These are phyloP conservation scores for Hypercompe scribonia DNA, from an alignment of 2,888 invertebrate genomes.

Conservation along the genomic window DNA sequence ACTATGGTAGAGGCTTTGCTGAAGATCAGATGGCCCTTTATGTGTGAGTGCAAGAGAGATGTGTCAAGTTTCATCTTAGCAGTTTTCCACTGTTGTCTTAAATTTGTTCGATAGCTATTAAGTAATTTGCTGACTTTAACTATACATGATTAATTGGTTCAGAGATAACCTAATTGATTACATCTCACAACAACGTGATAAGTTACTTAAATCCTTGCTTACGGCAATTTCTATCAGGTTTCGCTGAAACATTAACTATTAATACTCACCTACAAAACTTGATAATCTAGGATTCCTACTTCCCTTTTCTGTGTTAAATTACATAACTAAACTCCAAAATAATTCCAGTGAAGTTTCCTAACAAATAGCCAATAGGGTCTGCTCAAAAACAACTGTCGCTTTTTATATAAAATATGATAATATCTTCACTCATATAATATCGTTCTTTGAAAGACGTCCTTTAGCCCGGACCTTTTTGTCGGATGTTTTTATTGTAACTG, in stretches of 20 bases:
- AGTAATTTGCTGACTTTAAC: no score
- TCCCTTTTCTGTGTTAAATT: neutral
- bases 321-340: neutral
- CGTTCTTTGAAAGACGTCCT: neutral
- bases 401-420: slow-evolving; percentile 1
- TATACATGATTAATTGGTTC: no score
- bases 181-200: no score
- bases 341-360: neutral
- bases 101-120: no score
- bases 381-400: neutral
- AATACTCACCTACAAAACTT: neutral
- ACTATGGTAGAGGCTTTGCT: no score
- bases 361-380: neutral
- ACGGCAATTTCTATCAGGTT: neutral
- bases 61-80: no score
- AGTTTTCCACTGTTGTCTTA: no score
- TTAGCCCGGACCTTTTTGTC: neutral
- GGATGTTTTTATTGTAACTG: slow-evolving; percentile 4
- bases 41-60: no score
- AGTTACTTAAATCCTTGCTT: neutral
- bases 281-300: neutral
- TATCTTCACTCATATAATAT: neutral
- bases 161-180: no score
- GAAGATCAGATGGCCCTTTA: no score
- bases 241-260: neutral